Percentiles rank a stretch among this genome's conserved stretches.
Evolutionary conservation across 2,797 vertebrate genomes (phyloP).

Genomic region (Mastacembelus armatus): DNA sequence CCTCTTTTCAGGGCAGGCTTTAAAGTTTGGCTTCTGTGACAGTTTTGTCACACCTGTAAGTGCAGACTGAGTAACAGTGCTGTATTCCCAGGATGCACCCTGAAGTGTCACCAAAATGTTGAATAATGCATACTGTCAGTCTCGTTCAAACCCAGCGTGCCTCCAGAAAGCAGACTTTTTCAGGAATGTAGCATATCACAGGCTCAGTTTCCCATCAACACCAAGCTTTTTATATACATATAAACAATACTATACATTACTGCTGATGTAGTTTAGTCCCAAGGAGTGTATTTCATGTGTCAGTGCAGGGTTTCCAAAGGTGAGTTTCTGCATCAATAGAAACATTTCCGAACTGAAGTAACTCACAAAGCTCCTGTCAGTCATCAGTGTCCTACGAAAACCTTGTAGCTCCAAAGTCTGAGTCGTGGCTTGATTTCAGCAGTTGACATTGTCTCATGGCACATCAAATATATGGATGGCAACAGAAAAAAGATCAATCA

Average conservation of each 20-base stretch:
- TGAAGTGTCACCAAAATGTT: conserved; percentile 39
- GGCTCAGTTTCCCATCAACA: conserved; percentile 6
- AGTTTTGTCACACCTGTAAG: too few relatives aligned
- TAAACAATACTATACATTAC: conserved; percentile 21
- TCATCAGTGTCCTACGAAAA: not conserved
- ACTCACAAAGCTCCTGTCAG: conserved; percentile 13
- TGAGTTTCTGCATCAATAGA: conserved; percentile 12
- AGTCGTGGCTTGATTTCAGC: conserved; percentile 15
- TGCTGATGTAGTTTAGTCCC: conserved; percentile 26
- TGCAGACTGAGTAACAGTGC: conserved; percentile 26
- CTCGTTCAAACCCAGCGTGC: conserved; percentile 9
- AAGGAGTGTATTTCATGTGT: not conserved
- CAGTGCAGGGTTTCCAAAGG: not conserved
- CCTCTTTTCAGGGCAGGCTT: too few relatives aligned
- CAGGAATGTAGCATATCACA: conserved; percentile 9
- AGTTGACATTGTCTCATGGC: conserved; percentile 6
- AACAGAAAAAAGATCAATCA: too few relatives aligned
- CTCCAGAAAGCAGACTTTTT: conserved; percentile 1
- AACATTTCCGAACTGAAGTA: conserved; percentile 4
- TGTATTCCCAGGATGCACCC: conserved; percentile 31
- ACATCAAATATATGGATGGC: too few relatives aligned
- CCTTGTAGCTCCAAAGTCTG: not conserved
- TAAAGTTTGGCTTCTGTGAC: too few relatives aligned
- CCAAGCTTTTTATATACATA: not conserved
- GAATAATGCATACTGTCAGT: conserved; percentile 58